Evolutionary conservation across 2,113 vertebrate species (phyloP), one percentile per base, ranked within the genome.

Genomic region (Entelurus aequoreus): DNA sequence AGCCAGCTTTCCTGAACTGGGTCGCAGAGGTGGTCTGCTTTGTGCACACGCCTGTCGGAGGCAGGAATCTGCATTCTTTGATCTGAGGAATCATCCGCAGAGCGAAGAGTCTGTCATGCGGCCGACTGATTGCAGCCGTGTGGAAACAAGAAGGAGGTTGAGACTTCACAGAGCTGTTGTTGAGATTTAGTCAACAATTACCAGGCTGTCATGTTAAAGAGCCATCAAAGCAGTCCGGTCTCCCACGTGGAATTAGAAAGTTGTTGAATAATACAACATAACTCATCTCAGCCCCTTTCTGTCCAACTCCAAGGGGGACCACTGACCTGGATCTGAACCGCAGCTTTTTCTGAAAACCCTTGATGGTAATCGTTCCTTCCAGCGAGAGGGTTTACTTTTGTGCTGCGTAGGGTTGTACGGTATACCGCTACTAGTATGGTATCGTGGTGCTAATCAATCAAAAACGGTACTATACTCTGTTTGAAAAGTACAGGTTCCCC

Each of bases 81-180:
- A 88, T 88, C 85, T 77, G 54, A 65, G 69, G 79, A 84, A 80
- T 80, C 78, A 84, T 80, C 79, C 80, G 85, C 78, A 82, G 68
- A 72, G 68, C 76, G 75, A 77, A 74, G 81, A 74, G 74, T 77
- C 66, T 37, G 78, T 79, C 69, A 80, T 82, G 81, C 77, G 72
- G 69, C 75, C 66, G 66, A 65, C 76, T 81, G 76, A 77, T 80
- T 84, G 60, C 53, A 54, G 19, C 56, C 52, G 52, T 11, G 53
- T 69, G 56, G 54, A 60, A 49, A 53, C 28, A 64, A 67, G 69
- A 72, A 56, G 60, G 60, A 59, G 67, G 66, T 76, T 58, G 65
- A 55, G 66, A 68, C 62, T 73, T 71, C 71, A 66, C 57, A 72
- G 49, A 72, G 62, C 74, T 59, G 63, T 65, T 76, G 78, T 80